Percentiles rank a stretch among this genome's conserved stretches.
Conservation (phyloP, 37 sponge, comb jelly and placozoan species). For the Aplysina aerophoba region DNA sequence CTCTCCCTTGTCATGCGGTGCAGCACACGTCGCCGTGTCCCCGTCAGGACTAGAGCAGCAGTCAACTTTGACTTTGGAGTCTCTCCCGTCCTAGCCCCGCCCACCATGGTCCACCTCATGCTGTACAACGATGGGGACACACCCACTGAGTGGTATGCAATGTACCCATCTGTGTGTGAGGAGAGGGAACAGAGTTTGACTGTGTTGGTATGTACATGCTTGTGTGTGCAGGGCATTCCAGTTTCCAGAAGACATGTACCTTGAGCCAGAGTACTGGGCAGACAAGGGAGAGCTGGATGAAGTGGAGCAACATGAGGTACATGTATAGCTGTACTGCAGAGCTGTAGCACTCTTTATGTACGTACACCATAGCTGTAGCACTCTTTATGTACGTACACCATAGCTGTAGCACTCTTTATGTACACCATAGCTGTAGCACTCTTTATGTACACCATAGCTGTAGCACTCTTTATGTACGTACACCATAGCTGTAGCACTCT, state of each 20-base stretch:
- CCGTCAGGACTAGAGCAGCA: constrained; percentile 69
- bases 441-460: too few relatives aligned
- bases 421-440: too few relatives aligned
- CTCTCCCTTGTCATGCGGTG: too few relatives aligned
- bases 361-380: too few relatives aligned
- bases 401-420: too few relatives aligned
- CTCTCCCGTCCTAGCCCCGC: constrained; percentile 56
- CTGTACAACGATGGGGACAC: constrained; percentile 67
- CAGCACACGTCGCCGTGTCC: constrained; percentile 61
- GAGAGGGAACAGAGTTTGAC: too few relatives aligned
- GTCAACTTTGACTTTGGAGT: constrained; percentile 87
- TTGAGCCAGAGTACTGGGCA: constrained; percentile 98
- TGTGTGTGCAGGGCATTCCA: constrained; percentile 77
- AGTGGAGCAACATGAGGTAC: constrained; percentile 72
- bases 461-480: too few relatives aligned
- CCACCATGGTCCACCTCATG: constrained; percentile 54
- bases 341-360: too few relatives aligned
- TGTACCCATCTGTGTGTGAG: background rate
- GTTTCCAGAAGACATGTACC: constrained; percentile 89
- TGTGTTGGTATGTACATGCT: background rate
- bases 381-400: too few relatives aligned
- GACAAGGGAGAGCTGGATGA: constrained; percentile 80
- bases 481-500: too few relatives aligned
- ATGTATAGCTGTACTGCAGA: background rate
- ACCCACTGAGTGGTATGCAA: constrained; percentile 71